These are phyloP conservation scores for Phocides pigmalion DNA, from an alignment of 1,140 invertebrate genomes.

Conservation along the genomic window DNA sequence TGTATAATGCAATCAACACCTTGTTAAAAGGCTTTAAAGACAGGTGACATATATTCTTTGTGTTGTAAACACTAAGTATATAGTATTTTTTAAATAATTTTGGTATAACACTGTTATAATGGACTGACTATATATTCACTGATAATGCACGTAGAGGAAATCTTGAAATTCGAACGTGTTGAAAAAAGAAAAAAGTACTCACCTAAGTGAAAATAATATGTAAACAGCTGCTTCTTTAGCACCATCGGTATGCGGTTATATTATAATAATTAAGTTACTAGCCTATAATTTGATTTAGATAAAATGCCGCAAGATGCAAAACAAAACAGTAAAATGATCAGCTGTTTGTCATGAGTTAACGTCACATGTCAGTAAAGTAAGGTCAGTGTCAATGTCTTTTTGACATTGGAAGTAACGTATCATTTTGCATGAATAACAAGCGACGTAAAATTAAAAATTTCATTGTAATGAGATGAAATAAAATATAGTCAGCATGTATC, in stretches of 20 bases:
- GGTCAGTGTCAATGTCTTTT: too few relatives aligned
- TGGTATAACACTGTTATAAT: background rate
- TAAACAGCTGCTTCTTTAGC: conserved; percentile 10
- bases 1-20: background rate
- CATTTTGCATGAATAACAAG: too few relatives aligned
- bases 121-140: too few relatives aligned
- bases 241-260: conserved; percentile 14
- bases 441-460: too few relatives aligned
- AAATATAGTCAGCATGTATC: too few relatives aligned
- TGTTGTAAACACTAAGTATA: too few relatives aligned
- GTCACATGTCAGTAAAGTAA: too few relatives aligned
- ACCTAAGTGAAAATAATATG: conserved; percentile 10
- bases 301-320: conserved; percentile 10
- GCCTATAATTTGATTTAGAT: conserved; percentile 13
- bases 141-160: too few relatives aligned
- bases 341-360: background rate
- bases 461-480: too few relatives aligned
- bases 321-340: background rate
- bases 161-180: background rate
- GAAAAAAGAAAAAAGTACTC: background rate
- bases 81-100: background rate
- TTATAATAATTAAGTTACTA: conserved; percentile 21
- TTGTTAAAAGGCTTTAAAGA: background rate
- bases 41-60: too few relatives aligned
- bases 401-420: too few relatives aligned